Base-by-base conservation (phyloP, 2,113 vertebrate species). In the Centropus bengalensis region DNA sequence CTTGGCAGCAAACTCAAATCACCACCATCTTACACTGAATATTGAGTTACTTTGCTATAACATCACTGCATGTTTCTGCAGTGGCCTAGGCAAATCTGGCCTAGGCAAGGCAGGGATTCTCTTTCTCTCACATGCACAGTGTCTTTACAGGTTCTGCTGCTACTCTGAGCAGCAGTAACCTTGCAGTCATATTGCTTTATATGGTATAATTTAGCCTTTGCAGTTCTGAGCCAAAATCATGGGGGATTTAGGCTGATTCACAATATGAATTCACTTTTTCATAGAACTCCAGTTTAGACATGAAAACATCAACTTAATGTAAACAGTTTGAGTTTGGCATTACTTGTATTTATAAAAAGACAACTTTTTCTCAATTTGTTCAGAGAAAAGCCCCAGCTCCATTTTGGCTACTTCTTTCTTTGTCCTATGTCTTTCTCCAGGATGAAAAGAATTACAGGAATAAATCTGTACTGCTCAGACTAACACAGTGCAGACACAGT, bases 381-480 rank as follows among this genome's bases (percentile, higher is more conserved):
- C 38, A 51, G 75, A 83, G 32, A 47, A 71, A 68, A 71, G 5
- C 20, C 51, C 49, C 75, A 71, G 60, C 80, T 88, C 47, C 17
- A 36, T 83, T 91, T 85, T n/a, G 73, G 16, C 38, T 51, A 33
- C 45, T 76, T 58, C 47, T 89, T 86, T 51, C 63, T 73, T 87
- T 84, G 70, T 54, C 71, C 70, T 66, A 9, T 58, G 63, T 69
- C 85, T 78, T 85, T 89, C 18, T 15, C 38, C 49, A 55, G 56
- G 63, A 82, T 84, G 56, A 89, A 83, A 93, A 93, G 47, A 93
- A 84, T 94, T 89, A n/a, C 63, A 94, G 58, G 70, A 74, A 81
- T 75, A 92, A 86, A 86, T 70, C 64, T 86, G 60, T 74, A 68
- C 52, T 6, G 3, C 44, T 52, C 40, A 24, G 68, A 88, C 55